Conservation (phyloP, 1,140 invertebrate species). For the Papilio polytes region DNA sequence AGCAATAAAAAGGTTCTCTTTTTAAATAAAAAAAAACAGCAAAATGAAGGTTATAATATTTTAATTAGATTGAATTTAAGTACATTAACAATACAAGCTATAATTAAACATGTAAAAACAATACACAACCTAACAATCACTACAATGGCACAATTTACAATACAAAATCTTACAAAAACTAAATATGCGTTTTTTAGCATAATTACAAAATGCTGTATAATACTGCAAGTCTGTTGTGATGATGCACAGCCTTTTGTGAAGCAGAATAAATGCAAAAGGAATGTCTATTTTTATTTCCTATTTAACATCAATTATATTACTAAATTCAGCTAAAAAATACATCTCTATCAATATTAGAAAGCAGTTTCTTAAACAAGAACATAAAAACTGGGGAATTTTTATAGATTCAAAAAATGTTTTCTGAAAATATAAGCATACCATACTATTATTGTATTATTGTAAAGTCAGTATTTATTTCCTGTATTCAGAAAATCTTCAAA, state of each 20-base stretch:
- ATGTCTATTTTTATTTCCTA: conserved; percentile 45
- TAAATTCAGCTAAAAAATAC: neutral
- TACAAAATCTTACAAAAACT: conserved; percentile 34
- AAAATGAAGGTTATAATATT: conserved; percentile 7
- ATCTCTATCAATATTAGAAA: neutral
- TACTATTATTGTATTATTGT: neutral
- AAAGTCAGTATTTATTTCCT: neutral
- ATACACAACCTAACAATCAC: conserved; percentile 48
- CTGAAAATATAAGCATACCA: neutral
- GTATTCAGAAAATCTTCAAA: neutral
- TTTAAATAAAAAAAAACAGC: neutral
- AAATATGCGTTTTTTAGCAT: conserved; percentile 31
- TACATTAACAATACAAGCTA: conserved; percentile 48
- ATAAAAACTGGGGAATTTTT: neutral
- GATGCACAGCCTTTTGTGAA: conserved; percentile 55
- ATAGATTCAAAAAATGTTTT: too few species aligned
- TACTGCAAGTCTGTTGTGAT: conserved; percentile 56
- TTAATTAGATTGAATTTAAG: conserved; percentile 44
- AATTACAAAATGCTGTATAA: conserved; percentile 83
- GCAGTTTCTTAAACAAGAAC: neutral
- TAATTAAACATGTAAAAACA: conserved; percentile 44
- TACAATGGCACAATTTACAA: conserved; percentile 56
- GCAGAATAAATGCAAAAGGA: conserved; percentile 56
- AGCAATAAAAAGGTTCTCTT: too few species aligned
- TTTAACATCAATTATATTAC: neutral